These are phyloP conservation scores for Pristionchus arcanus DNA, from an alignment of 2,888 invertebrate species.

Conservation along the genomic window DNA sequence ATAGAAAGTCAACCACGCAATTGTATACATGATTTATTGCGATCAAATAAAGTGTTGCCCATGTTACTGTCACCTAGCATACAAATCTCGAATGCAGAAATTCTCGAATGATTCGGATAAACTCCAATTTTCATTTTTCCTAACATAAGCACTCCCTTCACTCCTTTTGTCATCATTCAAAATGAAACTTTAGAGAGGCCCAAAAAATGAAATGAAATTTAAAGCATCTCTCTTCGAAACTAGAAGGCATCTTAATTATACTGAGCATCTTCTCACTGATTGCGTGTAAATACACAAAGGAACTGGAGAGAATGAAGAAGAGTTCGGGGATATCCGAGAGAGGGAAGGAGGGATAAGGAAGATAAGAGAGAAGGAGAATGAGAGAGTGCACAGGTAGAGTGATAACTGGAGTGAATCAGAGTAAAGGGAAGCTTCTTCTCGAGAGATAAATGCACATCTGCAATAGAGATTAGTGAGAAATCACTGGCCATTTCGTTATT, in stretches of 20 bases:
- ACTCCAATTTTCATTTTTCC: no score
- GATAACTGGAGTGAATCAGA: conserved; percentile 46
- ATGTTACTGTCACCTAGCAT: no score
- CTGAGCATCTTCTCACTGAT: neutral
- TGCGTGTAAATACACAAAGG: conserved; percentile 23
- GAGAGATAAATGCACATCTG: neutral
- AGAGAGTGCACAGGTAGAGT: neutral
- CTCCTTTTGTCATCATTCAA: no score
- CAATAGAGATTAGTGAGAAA: neutral
- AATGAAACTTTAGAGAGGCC: no score
- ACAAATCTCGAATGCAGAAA: no score
- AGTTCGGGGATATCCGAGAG: conserved; percentile 6
- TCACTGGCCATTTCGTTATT: neutral
- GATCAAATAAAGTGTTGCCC: no score
- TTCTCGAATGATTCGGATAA: no score
- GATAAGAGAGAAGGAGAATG: neutral
- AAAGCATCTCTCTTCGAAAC: neutral
- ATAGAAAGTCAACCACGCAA: no score
- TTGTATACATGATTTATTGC: no score
- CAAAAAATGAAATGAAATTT: no score
- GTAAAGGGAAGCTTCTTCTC: conserved; percentile 21
- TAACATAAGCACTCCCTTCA: no score
- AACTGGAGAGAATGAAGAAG: neutral
- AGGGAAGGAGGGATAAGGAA: neutral
- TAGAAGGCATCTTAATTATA: neutral